Evolutionary conservation across 1,140 invertebrate genomes (phyloP), one percentile per base, ranked within the genome.

Genomic region (Drosophila santomea): DNA sequence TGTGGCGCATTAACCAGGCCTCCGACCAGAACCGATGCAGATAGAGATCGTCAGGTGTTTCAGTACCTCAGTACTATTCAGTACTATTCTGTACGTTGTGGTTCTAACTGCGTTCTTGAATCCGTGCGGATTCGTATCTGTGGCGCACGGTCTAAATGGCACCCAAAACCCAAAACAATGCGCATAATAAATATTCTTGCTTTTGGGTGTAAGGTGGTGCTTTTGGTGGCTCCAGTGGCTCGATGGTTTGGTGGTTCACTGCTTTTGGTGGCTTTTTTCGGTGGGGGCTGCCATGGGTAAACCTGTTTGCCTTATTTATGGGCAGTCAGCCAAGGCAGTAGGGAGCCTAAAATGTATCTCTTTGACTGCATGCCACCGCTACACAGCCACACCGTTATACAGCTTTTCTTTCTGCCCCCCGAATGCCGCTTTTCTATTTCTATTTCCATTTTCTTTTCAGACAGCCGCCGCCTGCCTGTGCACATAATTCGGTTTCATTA

Each of bases 161-260:
- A 86, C 60, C 79, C 83, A 78, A 88, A 86, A 86, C 60, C 79
- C 83, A 78, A 88, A 86, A 76, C 79, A 82, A 86, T 74, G 78
- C 74, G 64, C 74, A 79, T 76, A 84, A 72, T 77, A 83, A 79
- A 83, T 83, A 79, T 79, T 66, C 56, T 51, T 50, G 43, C 32
- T 17, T 62, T 59, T 63, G 25, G 71, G 47, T 35, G 50, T 51
- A 55, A 52, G 58, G 75, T 45, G 41, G 17, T 17, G n/a, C n/a
- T n/a, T n/a, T n/a, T n/a, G 41, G 23, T 17, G 41, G 23, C n/a
- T 48, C 25, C 32, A 35, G 32, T 32, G 45, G 58, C 43, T 48
- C 15, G 35, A 35, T 45, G 28, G 28, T 32, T 17, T 4, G 58
- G 41, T 38, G 25, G 36, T 28, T 48, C 25, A 4, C 25, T 10